Evolutionary conservation across 2,888 invertebrate species (phyloP), one percentile per base, ranked within the genome.

Genomic region (Subacronicta megacephala): DNA sequence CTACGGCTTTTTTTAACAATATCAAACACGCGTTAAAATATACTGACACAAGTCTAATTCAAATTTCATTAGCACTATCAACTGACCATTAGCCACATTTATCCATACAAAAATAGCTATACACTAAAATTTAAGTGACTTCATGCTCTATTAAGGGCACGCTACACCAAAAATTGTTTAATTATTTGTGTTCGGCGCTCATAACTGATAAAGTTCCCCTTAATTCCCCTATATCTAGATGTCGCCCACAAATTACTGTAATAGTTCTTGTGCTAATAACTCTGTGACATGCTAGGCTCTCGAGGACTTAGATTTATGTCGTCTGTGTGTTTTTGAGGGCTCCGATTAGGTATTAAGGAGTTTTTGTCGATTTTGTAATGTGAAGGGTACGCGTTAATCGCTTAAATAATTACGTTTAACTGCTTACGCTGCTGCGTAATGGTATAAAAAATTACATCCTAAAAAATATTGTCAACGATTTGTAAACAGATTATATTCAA

Each of bases 221-320:
- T 86, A 79, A 78, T 77, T 71, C 73, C 31, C 51, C 75, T 78
- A 75, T 86, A 84, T 85, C 85, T 80, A 78, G 81, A 88, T 90
- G 87, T 82, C 73, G 83, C 77, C 75, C 87, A 85, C 85, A 85
- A 88, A 89, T 90, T 87, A 89, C 85, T 78, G 81, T 88, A 90
- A 90, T 90, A 85, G 88, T 84, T 87, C 78, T 71, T 77, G 73
- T 79, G 82, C 84, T 91, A 88, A 91, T 87, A 85, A 83, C 80
- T 62, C 57, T 55, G 64, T 70, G 77, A 69, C 89, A 90, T 83
- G 89, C 88, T 47, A 88, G n/a, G 49, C 64, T 60, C 52, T 64
- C 12, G 33, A 65, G 42, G 18, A 20, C 53, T 41, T 44, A 55
- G 64, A 73, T 62, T 66, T 65, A 72, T 68, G 42, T 26, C 26